phyloP scores from a whole-genome alignment of 1,140 invertebrate genomes.

The Pseudomyrmex flavicornis region DNA sequence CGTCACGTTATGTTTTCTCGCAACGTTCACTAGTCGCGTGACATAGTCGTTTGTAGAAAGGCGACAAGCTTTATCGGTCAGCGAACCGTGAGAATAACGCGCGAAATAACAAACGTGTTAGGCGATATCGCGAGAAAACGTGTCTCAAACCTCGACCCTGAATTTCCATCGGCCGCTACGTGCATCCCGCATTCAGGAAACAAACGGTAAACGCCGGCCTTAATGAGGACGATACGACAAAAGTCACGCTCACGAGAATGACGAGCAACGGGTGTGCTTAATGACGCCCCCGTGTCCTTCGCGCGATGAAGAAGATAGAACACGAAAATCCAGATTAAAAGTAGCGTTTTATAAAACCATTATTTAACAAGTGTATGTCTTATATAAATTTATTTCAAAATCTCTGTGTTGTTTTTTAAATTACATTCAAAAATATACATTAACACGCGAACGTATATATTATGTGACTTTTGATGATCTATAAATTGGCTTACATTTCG shows the following conservation, averaged over 20 bases:
- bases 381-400: too few relatives aligned
- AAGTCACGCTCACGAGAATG: constrained; percentile 35
- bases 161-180: constrained; percentile 47
- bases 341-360: not conserved
- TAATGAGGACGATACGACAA: constrained; percentile 46
- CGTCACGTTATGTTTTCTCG: constrained; percentile 21
- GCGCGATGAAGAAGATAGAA: not conserved
- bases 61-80: constrained; percentile 46
- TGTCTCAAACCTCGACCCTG: constrained; percentile 64
- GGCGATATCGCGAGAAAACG: constrained; percentile 26
- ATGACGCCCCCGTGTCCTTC: constrained; percentile 18
- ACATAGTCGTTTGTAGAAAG: constrained; percentile 17
- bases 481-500: not conserved
- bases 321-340: not conserved
- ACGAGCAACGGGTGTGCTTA: constrained; percentile 4
- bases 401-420: not conserved
- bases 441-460: not conserved
- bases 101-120: constrained; percentile 42
- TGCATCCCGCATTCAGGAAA: constrained; percentile 47
- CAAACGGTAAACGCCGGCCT: constrained; percentile 51
- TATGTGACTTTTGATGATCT: not conserved
- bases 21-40: constrained; percentile 32
- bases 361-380: not conserved
- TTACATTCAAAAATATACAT: not conserved
- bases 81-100: constrained; percentile 50